A percentile compares a stretch with the other conserved stretches of the same genome.
Evolutionary conservation across 2,888 invertebrate genomes (phyloP).

Genomic region (Cataglyphis rosenhaueri): DNA sequence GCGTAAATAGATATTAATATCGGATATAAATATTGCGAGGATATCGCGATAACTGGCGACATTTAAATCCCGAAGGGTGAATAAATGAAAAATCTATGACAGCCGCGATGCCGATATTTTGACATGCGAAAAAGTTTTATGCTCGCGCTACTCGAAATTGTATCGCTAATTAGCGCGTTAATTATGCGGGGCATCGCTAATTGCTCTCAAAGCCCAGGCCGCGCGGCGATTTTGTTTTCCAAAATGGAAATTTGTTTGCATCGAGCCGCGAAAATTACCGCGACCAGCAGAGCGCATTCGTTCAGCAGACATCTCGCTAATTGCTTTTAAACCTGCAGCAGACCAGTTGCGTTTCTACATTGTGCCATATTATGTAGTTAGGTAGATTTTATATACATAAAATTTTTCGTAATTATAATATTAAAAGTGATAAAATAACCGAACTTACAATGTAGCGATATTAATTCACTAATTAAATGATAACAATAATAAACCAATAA

Average conservation of each 20-base stretch:
- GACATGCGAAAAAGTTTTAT: conserved; percentile 42
- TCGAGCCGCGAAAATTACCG: conserved; percentile 52
- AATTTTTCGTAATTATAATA: background rate
- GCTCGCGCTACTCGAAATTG: conserved; percentile 19
- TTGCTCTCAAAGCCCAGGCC: conserved; percentile 52
- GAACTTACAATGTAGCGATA: background rate
- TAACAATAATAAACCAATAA: background rate
- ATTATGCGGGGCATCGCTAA: conserved; percentile 52
- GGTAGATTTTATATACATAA: background rate
- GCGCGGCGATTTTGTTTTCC: conserved; percentile 49
- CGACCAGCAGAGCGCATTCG: conserved; percentile 38
- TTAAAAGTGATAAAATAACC: background rate
- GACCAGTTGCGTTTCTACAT: conserved; percentile 13
- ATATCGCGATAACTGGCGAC: conserved; percentile 23
- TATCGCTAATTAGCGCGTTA: conserved; percentile 49
- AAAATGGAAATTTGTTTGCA: conserved; percentile 51
- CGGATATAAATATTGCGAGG: background rate
- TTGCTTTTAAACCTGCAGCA: conserved; percentile 45
- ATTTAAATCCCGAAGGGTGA: conserved; percentile 29
- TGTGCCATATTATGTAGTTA: conserved; percentile 32
- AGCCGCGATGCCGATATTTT: conserved; percentile 10
- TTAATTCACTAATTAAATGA: background rate
- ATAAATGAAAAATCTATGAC: conserved; percentile 45
- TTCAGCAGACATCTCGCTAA: conserved; percentile 53
- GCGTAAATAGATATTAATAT: conserved; percentile 29